Conservation (phyloP, 2,888 invertebrate species). For the Pteria penguin region DNA sequence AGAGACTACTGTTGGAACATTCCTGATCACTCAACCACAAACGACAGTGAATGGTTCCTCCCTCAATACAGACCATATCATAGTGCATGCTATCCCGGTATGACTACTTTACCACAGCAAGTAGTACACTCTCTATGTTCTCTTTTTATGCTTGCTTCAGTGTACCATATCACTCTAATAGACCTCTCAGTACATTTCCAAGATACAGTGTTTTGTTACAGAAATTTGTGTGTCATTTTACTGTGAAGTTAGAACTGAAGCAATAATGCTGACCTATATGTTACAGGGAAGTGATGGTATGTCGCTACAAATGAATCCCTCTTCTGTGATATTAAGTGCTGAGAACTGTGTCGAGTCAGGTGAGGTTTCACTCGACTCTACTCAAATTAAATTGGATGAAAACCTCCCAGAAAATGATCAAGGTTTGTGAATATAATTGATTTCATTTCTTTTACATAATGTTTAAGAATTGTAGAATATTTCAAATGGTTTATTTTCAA, state of each 20-base stretch:
- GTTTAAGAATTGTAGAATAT: conserved; percentile 7
- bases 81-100: conserved; percentile 73
- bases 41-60: conserved; percentile 60
- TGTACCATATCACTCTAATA: too few species aligned
- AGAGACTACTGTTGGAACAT: conserved; percentile 68
- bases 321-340: conserved; percentile 64
- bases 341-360: conserved; percentile 35
- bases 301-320: conserved; percentile 69
- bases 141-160: too few species aligned
- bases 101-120: too few species aligned
- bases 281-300: conserved; percentile 58
- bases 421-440: conserved; percentile 25
- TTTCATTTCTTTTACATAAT: not conserved
- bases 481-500: not conserved
- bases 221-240: too few species aligned
- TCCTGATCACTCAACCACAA: conserved; percentile 70
- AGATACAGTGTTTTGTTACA: too few species aligned
- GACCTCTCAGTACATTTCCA: too few species aligned
- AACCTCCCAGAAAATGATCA: conserved; percentile 43
- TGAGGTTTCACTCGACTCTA: conserved; percentile 48
- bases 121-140: too few species aligned
- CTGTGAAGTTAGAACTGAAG: too few species aligned
- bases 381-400: conserved; percentile 42
- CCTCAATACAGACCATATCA: conserved; percentile 76
- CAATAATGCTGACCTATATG: too few species aligned